A percentile compares a stretch with the other conserved stretches of the same genome.
Evolutionary conservation across 2,113 vertebrate genomes (phyloP).

Genomic region (Miniopterus natalensis): DNA sequence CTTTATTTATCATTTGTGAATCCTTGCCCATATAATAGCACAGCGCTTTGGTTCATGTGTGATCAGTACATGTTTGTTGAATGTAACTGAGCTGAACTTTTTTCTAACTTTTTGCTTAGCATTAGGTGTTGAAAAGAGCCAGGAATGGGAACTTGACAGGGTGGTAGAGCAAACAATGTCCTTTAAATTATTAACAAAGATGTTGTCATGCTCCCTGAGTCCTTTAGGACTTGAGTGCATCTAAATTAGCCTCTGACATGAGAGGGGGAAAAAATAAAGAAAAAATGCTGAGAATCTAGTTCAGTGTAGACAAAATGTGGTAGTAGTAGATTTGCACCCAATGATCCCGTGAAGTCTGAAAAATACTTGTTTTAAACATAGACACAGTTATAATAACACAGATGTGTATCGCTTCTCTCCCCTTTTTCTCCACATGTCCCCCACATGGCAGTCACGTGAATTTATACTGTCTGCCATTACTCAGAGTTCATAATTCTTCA

Average conservation of each 20-base stretch:
- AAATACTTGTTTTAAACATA: conserved; percentile 72
- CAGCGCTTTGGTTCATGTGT: not conserved
- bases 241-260: conserved; percentile 1
- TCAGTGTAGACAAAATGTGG: conserved; percentile 39
- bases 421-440: conserved; percentile 52
- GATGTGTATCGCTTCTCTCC: conserved; percentile 56
- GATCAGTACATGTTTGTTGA: not conserved
- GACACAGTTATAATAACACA: conserved; percentile 72
- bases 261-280: not conserved
- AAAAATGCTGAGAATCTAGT: conserved; percentile 5
- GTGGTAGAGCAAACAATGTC: not conserved
- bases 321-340: not conserved
- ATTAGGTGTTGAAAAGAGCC: not conserved
- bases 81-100: not conserved
- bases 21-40: not conserved
- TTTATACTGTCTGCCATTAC: conserved; percentile 41
- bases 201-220: not conserved
- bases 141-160: not conserved
- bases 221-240: not conserved
- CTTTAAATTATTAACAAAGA: conserved; percentile 37
- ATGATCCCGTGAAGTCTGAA: conserved; percentile 51
- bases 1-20: not conserved
- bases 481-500: conserved; percentile 47
- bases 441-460: conserved; percentile 66
- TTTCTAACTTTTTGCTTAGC: not conserved